Percentiles rank a stretch among this genome's conserved stretches.
Conservation (phyloP, 2,888 invertebrate species). For the Caprella mutica region DNA sequence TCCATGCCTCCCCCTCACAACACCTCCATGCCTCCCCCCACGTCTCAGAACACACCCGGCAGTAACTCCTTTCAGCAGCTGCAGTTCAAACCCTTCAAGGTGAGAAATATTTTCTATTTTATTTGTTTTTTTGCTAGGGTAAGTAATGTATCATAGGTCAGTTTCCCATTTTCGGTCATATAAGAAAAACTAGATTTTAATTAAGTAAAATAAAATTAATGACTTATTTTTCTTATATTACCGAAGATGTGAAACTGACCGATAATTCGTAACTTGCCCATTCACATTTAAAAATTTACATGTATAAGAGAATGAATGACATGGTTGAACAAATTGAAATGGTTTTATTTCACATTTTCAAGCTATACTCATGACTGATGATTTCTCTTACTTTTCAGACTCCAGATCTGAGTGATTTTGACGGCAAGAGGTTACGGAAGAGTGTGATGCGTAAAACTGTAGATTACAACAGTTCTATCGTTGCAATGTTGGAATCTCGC, state of each 20-base stretch:
- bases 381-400: not conserved
- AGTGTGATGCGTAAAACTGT: conserved; percentile 96
- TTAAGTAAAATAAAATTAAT: too few relatives aligned
- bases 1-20: conserved; percentile 8
- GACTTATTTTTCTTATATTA: too few relatives aligned
- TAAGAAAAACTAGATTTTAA: too few relatives aligned
- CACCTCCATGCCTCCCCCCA: conserved; percentile 8
- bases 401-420: conserved; percentile 57
- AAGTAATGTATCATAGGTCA: too few relatives aligned
- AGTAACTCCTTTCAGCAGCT: conserved; percentile 20
- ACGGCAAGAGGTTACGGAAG: conserved; percentile 88
- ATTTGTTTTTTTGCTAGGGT: not conserved
- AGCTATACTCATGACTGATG: too few relatives aligned
- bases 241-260: too few relatives aligned
- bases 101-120: not conserved
- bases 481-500: conserved; percentile 80
- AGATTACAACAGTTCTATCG: conserved; percentile 91
- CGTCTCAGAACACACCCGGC: conserved; percentile 5
- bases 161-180: too few relatives aligned
- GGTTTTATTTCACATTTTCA: too few relatives aligned
- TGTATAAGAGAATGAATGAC: too few relatives aligned
- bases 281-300: too few relatives aligned
- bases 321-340: too few relatives aligned
- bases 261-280: too few relatives aligned
- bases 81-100: conserved; percentile 32